A percentile compares a stretch with the other conserved stretches of the same genome.
phyloP scores from a whole-genome alignment of 2,888 invertebrate genomes.

The Temnothorax unifasciatus region DNA sequence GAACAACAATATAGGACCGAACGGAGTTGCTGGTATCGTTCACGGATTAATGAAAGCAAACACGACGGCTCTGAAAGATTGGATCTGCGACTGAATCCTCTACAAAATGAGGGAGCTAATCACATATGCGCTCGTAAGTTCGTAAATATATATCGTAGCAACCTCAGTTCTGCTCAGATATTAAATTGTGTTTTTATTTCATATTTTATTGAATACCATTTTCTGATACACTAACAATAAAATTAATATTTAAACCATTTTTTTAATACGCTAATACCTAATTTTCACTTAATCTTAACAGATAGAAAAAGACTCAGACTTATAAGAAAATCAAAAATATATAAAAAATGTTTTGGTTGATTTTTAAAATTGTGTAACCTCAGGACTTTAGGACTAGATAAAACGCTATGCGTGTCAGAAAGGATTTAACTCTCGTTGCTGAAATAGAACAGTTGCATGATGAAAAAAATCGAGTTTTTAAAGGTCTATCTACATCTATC shows the following conservation, averaged over 20 bases:
- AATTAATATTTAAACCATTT: not conserved
- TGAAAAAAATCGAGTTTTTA: constrained; percentile 7
- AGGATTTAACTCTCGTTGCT: not conserved
- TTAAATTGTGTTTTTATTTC: not conserved
- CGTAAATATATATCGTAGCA: not conserved
- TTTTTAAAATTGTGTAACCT: not conserved
- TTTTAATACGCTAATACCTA: not conserved
- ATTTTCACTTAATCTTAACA: constrained; percentile 19
- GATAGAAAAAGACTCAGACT: not conserved
- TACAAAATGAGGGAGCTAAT: constrained; percentile 88
- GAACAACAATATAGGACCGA: constrained; percentile 88
- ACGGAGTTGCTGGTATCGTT: constrained; percentile 88
- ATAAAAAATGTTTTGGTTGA: not conserved
- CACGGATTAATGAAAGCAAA: constrained; percentile 87
- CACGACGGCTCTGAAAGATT: constrained; percentile 85
- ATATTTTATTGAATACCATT: not conserved
- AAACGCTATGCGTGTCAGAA: not conserved
- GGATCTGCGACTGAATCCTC: constrained; percentile 89
- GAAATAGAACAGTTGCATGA: not conserved
- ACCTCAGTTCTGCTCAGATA: not conserved
- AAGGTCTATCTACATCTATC: not conserved
- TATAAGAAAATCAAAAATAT: not conserved
- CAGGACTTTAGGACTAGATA: not conserved
- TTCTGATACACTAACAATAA: not conserved
- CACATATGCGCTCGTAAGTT: constrained; percentile 80